Percentiles rank a stretch among this genome's conserved stretches.
phyloP scores from a whole-genome alignment of 37 sponge, comb jelly and placozoan genomes.

The Chondrosia reniformis region DNA sequence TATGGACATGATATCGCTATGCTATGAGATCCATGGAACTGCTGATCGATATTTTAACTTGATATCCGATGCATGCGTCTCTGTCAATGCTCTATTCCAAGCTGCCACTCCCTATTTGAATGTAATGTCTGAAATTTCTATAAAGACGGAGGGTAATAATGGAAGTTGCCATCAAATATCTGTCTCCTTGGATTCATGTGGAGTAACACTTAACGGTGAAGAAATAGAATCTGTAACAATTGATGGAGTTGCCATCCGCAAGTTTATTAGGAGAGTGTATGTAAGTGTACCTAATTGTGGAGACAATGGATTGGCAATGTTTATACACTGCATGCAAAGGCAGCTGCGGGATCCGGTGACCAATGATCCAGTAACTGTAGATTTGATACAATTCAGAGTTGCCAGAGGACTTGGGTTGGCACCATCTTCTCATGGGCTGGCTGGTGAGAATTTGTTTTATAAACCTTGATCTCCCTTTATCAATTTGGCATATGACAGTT shows the following conservation, averaged over 20 bases:
- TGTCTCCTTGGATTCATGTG: neutral
- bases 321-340: constrained; percentile 25
- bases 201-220: neutral
- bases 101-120: neutral
- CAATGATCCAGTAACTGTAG: neutral
- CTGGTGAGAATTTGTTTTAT: constrained; percentile 31
- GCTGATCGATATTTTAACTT: neutral
- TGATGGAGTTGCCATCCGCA: neutral
- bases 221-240: constrained; percentile 10
- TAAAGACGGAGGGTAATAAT: neutral
- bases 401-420: constrained; percentile 37
- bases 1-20: neutral
- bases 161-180: neutral
- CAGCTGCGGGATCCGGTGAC: neutral
- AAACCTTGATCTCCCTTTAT: neutral
- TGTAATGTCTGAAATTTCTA: neutral
- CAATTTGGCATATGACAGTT: neutral
- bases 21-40: constrained; percentile 4
- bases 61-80: neutral
- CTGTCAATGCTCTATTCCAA: constrained; percentile 8
- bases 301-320: constrained; percentile 30
- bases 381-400: constrained; percentile 31
- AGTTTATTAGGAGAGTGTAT: constrained; percentile 21
- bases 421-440: constrained; percentile 50
- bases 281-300: constrained; percentile 53